Evolutionary conservation across 2,888 invertebrate species (phyloP).

Genomic region (Leptopterna dolabrata): DNA sequence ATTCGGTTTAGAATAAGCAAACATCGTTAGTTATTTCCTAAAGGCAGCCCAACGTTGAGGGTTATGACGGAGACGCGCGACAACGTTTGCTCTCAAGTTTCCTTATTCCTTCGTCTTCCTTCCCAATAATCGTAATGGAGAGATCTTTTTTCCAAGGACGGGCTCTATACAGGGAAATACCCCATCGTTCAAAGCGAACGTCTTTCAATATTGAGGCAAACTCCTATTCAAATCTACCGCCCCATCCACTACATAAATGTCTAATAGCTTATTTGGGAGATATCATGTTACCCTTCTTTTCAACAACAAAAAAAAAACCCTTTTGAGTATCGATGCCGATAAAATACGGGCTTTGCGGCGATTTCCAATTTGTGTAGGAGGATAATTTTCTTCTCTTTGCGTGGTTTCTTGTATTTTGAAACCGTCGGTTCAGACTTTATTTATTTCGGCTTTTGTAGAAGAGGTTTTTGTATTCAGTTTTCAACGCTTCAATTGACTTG

Average conservation of each 20-base stretch:
- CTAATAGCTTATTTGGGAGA: not conserved
- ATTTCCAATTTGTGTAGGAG: not conserved
- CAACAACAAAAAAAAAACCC: too few relatives aligned
- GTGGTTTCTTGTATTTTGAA: too few relatives aligned
- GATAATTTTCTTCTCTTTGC: not conserved
- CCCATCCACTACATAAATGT: not conserved
- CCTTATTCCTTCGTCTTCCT: not conserved
- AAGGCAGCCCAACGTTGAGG: not conserved
- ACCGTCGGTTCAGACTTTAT: too few relatives aligned
- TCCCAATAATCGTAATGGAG: constrained; percentile 7
- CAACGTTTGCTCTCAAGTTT: not conserved
- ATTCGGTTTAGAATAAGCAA: constrained; percentile 35
- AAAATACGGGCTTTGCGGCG: not conserved
- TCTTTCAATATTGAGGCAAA: not conserved
- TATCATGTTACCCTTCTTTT: not conserved
- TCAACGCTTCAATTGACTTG: too few relatives aligned
- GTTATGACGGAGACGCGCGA: not conserved
- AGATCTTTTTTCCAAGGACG: not conserved
- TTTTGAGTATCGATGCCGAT: not conserved
- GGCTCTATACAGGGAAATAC: not conserved
- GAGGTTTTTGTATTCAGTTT: too few relatives aligned
- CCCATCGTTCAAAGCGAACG: not conserved
- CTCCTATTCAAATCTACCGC: not conserved
- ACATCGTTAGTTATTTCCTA: constrained; percentile 36
- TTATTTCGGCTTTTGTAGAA: too few relatives aligned